These are phyloP conservation scores for Ptychobarbus kaznakovi DNA, from an alignment of 2,797 vertebrate species.

Conservation along the genomic window DNA sequence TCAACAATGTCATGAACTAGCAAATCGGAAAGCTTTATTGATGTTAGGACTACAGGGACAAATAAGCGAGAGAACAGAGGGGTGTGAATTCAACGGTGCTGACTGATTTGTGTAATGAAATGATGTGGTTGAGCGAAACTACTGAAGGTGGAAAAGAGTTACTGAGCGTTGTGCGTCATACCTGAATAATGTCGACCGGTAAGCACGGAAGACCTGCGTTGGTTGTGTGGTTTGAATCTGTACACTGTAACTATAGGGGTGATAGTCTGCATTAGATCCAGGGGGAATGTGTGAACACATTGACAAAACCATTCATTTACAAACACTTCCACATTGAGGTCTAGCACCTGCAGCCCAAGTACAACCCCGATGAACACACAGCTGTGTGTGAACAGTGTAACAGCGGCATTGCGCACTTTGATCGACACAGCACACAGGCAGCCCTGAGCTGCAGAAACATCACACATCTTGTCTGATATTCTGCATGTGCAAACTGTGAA, in stretches of 20 bases:
- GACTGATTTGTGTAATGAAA: slow-evolving; percentile 31
- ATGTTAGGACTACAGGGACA: slow-evolving; percentile 39
- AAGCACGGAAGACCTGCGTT: not conserved
- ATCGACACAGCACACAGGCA: slow-evolving; percentile 62
- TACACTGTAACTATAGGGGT: not conserved
- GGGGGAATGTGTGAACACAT: slow-evolving; percentile 74
- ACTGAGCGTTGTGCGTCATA: slow-evolving; percentile 15
- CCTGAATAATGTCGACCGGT: slow-evolving; percentile 12
- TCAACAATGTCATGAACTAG: slow-evolving; percentile 24
- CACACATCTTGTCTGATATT: slow-evolving; percentile 78
- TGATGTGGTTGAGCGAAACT: not conserved
- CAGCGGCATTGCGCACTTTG: slow-evolving; percentile 66
- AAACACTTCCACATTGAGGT: slow-evolving; percentile 73
- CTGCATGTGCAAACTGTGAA: slow-evolving; percentile 77
- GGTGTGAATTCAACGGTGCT: slow-evolving; percentile 32
- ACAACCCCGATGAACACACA: slow-evolving; percentile 68
- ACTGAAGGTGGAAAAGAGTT: slow-evolving; percentile 4
- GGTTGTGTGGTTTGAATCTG: not conserved
- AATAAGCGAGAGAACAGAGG: slow-evolving; percentile 11
- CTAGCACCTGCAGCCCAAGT: slow-evolving; percentile 72
- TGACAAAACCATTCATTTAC: slow-evolving; percentile 79
- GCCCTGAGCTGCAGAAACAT: slow-evolving; percentile 71
- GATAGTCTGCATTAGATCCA: slow-evolving; percentile 33
- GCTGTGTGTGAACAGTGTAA: slow-evolving; percentile 70
- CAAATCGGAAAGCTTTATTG: slow-evolving; percentile 12